Base-by-base conservation (phyloP, 2,888 invertebrate species). In the Eilema griseolum region DNA sequence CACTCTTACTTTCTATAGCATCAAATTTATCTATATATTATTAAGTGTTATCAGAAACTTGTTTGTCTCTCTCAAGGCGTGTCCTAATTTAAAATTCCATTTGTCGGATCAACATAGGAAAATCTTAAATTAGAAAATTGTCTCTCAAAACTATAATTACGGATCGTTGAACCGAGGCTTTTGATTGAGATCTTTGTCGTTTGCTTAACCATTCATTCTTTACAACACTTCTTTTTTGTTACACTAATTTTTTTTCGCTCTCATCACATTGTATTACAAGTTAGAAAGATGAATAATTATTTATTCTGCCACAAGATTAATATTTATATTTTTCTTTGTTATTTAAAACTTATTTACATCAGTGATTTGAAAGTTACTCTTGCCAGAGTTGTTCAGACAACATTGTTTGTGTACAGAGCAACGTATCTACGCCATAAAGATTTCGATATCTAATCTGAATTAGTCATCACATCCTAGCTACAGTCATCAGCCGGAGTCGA, bases 141-240 rank as follows among this genome's bases (percentile, higher is more conserved):
- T 81, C 79, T 78, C 76, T 67, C 80, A 77, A 72, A 76, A 78
- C 75, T 77, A 70, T 81, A 78, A 82, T 81, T 78, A 78, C 67
- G 75, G 81, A 82, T 80, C 82, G 72, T 75, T 81, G 81, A 82
- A 80, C 80, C 69, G 77, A 61, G 65, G 71, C 61, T 63, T 80
- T 75, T 77, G 74, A 81, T 81, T 76, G 69, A 60, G 62, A 73
- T 74, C 71, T 73, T 31, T 67, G 72, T 79, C 73, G 82, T 71
- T 74, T 67, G 74, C 56, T 74, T 59, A 75, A 61, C 72, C 71
- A 78, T 78, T 77, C 68, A 69, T 67, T 72, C 41, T 67, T 72
- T 72, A n/a, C 28, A 60, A 41, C 64, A 52, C 52, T 65, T 3
- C 31, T 66, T 60, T 66, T 66, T 66, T 71, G 71, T 33, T 64